Base-by-base conservation (phyloP, 2,797 vertebrate genomes). In the Salmo trutta region DNA sequence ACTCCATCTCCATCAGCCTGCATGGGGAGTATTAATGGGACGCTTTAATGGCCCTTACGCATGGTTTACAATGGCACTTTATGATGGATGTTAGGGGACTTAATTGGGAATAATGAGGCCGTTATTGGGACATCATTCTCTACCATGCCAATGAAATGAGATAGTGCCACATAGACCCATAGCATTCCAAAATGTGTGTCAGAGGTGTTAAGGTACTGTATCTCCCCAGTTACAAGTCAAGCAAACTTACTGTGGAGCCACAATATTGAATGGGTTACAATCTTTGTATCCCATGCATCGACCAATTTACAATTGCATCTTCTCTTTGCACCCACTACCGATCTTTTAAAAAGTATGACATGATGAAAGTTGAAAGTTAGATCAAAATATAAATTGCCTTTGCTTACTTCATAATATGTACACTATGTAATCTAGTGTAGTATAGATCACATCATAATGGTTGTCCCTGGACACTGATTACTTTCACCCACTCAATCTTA, bases 31-130 rank as follows among this genome's bases (percentile, higher is more conserved):
- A 91, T 91, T 93, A 93, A 93, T 92, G 86, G 89, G 79, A 87
- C 77, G 80, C 87, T 86, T 87, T 92, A 92, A 92, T 88, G 84
- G 82, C 72, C 80, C 85, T 79, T 73, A 70, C 74, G 84, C 82
- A 86, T 85, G 86, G 79, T 87, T 89, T 90, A 86, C 87, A 88
- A 85, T 89, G 86, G 81, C 84, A 79, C 71, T 90, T 91, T 89
- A 90, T 94, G 93, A 93, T 92, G 88, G 88, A 93, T 93, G 90
- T 83, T 82, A 73, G 80, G 74, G 82, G 84, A 73, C 87, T 88
- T 94, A 94, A 93, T 93, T 92, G 89, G 91, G 83, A 93, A 92
- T 93, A 93, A 92, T 79, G 88, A 91, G 85, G 77, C 71, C 81
- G 84, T 91, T 91, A 91, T 87, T 87, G 85, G 89, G 77, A 86